These are phyloP conservation scores for Peromyscus nudipes DNA, from an alignment of 2,797 vertebrate species.

Conservation along the genomic window DNA sequence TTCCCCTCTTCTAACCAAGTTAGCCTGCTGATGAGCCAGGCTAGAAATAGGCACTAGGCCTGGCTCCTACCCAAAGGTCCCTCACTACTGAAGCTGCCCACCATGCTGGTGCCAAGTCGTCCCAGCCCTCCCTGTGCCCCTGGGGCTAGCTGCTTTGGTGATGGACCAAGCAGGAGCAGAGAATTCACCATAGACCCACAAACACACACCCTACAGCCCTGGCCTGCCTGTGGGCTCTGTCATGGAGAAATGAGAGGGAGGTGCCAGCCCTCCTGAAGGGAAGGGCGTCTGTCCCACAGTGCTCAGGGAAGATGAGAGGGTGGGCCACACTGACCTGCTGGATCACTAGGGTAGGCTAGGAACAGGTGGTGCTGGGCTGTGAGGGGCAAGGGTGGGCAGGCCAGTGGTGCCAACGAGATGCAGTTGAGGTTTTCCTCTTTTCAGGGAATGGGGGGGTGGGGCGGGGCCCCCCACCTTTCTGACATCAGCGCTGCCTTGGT, in stretches of 20 bases:
- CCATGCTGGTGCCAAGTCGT: background rate
- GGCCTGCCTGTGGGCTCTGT: conserved; percentile 55
- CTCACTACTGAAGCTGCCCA: background rate
- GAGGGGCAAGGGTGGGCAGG: conserved; percentile 80
- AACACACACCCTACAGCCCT: background rate
- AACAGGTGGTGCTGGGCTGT: conserved; percentile 56
- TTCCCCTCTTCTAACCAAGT: background rate
- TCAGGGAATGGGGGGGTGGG: conserved; percentile 83
- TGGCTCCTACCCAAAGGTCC: background rate
- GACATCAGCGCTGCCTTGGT: conserved; percentile 84
- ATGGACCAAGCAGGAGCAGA: conserved; percentile 82
- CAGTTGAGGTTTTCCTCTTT: conserved; percentile 87
- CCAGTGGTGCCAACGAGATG: conserved; percentile 81
- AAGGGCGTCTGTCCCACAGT: background rate
- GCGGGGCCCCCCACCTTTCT: conserved; percentile 84
- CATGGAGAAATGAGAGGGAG: conserved; percentile 41
- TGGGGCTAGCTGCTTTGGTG: conserved; percentile 70
- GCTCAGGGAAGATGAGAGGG: background rate
- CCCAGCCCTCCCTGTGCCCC: conserved; percentile 50
- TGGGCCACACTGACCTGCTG: conserved; percentile 6
- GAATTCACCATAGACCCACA: conserved; percentile 81
- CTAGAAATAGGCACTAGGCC: background rate
- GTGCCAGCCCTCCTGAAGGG: background rate
- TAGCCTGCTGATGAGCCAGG: background rate
- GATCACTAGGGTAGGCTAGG: conserved; percentile 52